A percentile compares a stretch with the other conserved stretches of the same genome.
Evolutionary conservation across 2,113 vertebrate genomes (phyloP).

Genomic region (Paedocypris sp.): DNA sequence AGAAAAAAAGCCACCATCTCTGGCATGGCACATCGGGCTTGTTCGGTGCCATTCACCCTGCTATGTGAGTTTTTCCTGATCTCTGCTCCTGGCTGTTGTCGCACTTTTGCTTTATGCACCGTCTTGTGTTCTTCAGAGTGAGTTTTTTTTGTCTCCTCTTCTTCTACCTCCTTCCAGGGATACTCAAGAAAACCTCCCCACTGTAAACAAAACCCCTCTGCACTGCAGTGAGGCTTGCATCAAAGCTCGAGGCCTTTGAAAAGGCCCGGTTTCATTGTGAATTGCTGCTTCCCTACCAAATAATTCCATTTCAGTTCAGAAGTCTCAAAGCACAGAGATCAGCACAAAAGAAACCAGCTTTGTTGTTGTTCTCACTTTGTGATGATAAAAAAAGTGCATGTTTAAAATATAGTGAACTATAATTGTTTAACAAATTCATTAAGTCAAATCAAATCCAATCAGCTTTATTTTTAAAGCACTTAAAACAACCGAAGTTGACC

Average conservation of each 20-base stretch:
- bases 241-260: background rate
- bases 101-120: conserved; percentile 13
- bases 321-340: too few species aligned
- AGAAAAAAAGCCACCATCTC: background rate
- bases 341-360: too few species aligned
- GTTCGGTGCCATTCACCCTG: conserved; percentile 5
- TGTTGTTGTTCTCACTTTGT: too few species aligned
- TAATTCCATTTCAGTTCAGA: background rate
- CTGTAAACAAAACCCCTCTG: conserved; percentile 15
- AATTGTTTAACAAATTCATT: too few species aligned
- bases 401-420: too few species aligned
- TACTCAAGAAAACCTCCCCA: conserved; percentile 1
- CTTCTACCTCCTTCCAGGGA: conserved; percentile 15
- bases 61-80: conserved; percentile 24
- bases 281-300: background rate
- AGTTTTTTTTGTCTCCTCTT: conserved; percentile 10
- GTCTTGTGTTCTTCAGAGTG: conserved; percentile 13
- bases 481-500: too few species aligned
- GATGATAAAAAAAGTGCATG: too few species aligned
- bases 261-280: background rate
- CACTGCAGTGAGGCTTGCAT: background rate
- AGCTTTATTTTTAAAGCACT: too few species aligned
- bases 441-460: too few species aligned
- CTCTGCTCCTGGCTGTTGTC: conserved; percentile 25
- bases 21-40: background rate